Evolutionary conservation across 2,113 vertebrate genomes (phyloP).

Genomic region (Pollimyrus isidori): DNA sequence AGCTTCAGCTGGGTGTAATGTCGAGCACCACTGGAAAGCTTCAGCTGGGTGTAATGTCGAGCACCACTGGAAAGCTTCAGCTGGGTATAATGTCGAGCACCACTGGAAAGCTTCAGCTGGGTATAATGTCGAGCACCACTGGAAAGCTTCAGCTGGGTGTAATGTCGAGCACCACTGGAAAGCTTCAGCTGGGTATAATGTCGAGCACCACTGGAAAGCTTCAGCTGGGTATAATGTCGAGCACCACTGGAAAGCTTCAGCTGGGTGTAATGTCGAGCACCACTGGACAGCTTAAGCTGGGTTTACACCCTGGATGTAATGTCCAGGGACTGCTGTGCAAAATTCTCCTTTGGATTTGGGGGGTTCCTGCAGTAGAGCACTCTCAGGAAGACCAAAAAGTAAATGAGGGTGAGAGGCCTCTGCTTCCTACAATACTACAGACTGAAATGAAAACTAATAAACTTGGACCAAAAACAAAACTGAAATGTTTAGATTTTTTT

Average conservation of each 20-base stretch:
- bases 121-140: background rate
- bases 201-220: background rate
- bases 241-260: background rate
- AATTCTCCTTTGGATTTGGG: background rate
- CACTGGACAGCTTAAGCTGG: background rate
- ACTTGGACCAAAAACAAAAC: background rate
- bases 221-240: too few species aligned
- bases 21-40: too few species aligned
- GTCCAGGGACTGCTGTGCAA: background rate
- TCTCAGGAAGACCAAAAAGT: background rate
- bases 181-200: too few species aligned
- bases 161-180: background rate
- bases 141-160: too few species aligned
- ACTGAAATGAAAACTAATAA: background rate
- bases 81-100: background rate
- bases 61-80: too few species aligned
- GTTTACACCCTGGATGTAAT: too few species aligned
- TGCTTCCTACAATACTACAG: background rate
- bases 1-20: too few species aligned
- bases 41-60: background rate
- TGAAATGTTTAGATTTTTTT: background rate
- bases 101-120: background rate
- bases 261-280: too few species aligned
- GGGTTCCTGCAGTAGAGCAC: background rate
- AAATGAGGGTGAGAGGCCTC: background rate